Base-by-base conservation (phyloP, 2,113 vertebrate genomes). In the Seriola aureovittata region DNA sequence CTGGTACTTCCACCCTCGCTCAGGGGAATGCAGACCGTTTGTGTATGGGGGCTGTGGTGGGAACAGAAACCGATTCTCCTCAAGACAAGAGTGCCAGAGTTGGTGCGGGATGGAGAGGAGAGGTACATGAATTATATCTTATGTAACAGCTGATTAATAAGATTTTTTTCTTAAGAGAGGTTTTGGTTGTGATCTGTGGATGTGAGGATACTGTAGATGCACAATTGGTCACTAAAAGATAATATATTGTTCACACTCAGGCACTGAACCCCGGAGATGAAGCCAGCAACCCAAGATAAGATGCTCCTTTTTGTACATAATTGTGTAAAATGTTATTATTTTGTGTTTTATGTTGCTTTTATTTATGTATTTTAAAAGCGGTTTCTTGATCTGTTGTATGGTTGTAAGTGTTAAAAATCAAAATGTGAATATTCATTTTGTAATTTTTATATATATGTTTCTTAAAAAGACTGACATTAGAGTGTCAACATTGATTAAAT, bases 41-140 rank as follows among this genome's bases (percentile, higher is more conserved):
- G 68, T 97, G 38, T 97, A 95, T 0, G 94, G 97, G 1, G 97
- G 97, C 40, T 98, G 97, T 36, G 96, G 55, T 0, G 97, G 97
- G 58, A 97, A 96, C 86, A 36, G 72, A 55, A 98, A 97, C 86
- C 95, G 92, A 19, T 98, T 98, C 63, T n/a, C 88, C 55, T 95
- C 95, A 4, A 94, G 88, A 65, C 78, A 83, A 40, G 87, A 92
- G 29, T 97, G 97, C 4, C 87, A 95, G 88, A 85, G 1, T 32
- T 63, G 1, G 71, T 97, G 96, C 90, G 69, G 34, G 80, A 67
- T 5, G 62, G 42, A 78, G 42, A 85, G 48, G 3, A 78, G 17
- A 60, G 81, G 65, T 46, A 59, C 1, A 36, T 44, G 42, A 73
- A 80, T 48, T 54, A 55, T 6, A 63, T 44, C n/a, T 25, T 64